Evolutionary conservation across 2,888 invertebrate genomes (phyloP).

Genomic region (Caenorhabditis sp.): DNA sequence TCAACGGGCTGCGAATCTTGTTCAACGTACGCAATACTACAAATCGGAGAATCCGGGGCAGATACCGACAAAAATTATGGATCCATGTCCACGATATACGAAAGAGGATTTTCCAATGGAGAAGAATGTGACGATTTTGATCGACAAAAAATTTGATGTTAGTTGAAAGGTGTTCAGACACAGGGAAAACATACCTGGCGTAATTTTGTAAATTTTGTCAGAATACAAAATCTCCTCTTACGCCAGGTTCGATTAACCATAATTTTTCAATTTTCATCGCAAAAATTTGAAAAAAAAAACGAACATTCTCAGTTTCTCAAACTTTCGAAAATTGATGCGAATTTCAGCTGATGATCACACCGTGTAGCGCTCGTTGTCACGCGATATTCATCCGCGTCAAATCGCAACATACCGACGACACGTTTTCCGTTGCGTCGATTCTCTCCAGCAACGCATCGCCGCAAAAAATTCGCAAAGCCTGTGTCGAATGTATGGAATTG

Average conservation of each 20-base stretch:
- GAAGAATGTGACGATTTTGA: conserved; percentile 12
- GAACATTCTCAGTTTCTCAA: background rate
- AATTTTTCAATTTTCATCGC: no score
- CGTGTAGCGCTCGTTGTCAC: conserved; percentile 8
- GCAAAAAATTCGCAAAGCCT: conserved; percentile 12
- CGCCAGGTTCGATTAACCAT: no score
- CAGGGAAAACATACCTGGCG: no score
- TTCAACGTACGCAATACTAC: conserved; percentile 5
- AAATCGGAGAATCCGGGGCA: conserved; percentile 9
- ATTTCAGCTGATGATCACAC: conserved; percentile 16
- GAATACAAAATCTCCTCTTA: no score
- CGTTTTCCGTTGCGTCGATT: conserved; percentile 4
- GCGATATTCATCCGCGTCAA: conserved; percentile 18
- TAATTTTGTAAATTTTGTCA: no score
- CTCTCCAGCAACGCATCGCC: conserved; percentile 5
- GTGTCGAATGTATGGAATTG: conserved; percentile 11
- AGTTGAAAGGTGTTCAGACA: background rate
- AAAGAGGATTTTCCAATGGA: conserved; percentile 12
- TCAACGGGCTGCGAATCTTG: conserved; percentile 6
- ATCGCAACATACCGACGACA: conserved; percentile 10
- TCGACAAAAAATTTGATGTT: conserved; percentile 4
- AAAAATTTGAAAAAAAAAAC: no score
- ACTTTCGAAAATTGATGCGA: background rate
- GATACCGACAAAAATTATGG: background rate
- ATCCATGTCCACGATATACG: background rate